Evolutionary conservation across 2,797 vertebrate genomes (phyloP), one percentile per base, ranked within the genome.

Genomic region (Enoplosus armatus): DNA sequence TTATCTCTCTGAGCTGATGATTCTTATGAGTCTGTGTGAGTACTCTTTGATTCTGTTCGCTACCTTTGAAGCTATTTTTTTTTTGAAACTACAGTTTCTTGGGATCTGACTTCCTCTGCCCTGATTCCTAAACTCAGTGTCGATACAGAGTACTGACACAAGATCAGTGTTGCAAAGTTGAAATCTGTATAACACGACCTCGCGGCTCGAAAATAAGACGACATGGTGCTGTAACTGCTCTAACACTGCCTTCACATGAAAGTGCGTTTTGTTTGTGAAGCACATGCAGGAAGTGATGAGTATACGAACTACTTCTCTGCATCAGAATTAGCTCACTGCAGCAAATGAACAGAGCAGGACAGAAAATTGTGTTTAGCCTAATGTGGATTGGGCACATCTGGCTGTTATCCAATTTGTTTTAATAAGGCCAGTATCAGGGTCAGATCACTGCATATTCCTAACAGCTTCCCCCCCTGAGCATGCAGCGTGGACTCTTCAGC

Each of bases 1-100:
- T 86, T 86, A 83, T 61, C 58, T 83, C 58, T 65, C 48, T 77
- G 75, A 75, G 69, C 75, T 77, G 63, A 65, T 53, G 74, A 75
- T 71, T 75, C 50, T 61, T 58, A 51, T 56, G 69, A 69, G 72
- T 29, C 66, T 15, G 60, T 27, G 63, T 31, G 33, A 82, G 56
- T 10, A 8, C 33, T 50, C 53, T 27, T 59, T 53, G 53, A 51
- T 67, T 63, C 63, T 33, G 48, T 29, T 48, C 59, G n/a, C 55
- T 61, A 48, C 14, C 20, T 51, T n/a, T 54, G 18, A 31, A 56
- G 48, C 26, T 11, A 11, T 20, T 55, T 22, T 31, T 48, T 27
- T 35, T 29, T 61, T 24, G 45, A 59, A 66, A 54, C 29, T 14
- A 54, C 12, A 70, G 8, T 47, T 33, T 64, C 8, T 22, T 12